Evolutionary conservation across 2,797 vertebrate genomes (phyloP).

Genomic region (Avahi laniger): DNA sequence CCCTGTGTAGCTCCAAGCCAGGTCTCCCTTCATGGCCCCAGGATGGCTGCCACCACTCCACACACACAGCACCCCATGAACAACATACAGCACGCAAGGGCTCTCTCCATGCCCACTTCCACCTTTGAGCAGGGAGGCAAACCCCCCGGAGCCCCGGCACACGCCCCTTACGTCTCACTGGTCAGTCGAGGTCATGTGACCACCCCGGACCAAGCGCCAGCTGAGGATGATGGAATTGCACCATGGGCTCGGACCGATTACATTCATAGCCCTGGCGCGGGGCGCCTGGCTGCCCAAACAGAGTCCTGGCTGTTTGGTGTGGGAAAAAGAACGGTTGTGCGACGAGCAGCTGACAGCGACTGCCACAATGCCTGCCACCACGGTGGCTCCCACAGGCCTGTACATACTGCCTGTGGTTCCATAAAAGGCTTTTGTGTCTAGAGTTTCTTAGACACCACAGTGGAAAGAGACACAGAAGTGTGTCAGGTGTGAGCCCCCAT

Average conservation of each 20-base stretch:
- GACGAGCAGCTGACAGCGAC: background rate
- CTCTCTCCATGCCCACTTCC: background rate
- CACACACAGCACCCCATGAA: rapidly evolving
- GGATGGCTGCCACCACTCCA: background rate
- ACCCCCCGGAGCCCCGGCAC: background rate
- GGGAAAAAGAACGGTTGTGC: no score
- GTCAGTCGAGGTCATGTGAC: background rate
- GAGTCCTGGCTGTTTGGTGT: background rate
- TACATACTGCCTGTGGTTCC: background rate
- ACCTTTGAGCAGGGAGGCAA: background rate
- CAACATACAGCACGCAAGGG: background rate
- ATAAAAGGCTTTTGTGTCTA: background rate
- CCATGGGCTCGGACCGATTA: background rate
- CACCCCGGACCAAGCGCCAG: background rate
- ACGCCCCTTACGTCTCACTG: background rate
- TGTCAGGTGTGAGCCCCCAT: no score
- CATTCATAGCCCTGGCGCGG: no score
- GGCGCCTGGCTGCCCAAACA: background rate
- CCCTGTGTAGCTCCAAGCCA: background rate
- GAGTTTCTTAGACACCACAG: background rate
- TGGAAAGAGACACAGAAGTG: background rate
- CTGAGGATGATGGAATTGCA: background rate
- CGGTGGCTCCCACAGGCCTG: background rate
- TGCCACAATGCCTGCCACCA: rapidly evolving
- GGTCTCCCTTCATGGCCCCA: background rate